Conservation (phyloP, 2,888 invertebrate genomes). For the Apodemia hepburni region DNA sequence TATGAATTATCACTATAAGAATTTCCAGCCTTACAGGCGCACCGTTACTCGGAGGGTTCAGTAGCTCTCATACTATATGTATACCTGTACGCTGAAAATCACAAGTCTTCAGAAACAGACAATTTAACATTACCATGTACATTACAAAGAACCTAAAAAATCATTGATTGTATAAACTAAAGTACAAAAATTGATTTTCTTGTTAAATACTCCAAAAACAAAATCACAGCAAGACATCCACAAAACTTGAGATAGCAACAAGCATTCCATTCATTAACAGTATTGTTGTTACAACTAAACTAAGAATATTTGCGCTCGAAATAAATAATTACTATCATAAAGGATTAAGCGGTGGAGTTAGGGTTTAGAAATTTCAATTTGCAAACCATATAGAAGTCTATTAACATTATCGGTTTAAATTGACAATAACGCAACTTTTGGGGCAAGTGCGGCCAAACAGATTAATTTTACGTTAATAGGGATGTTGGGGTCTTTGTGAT, state of each 20-base stretch:
- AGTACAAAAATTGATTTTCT: too few relatives aligned
- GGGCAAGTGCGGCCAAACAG: neutral
- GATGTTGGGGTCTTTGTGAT: constrained; percentile 9
- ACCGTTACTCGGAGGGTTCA: too few relatives aligned
- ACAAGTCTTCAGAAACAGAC: neutral
- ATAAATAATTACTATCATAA: neutral
- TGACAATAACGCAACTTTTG: constrained; percentile 6
- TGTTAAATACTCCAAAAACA: too few relatives aligned
- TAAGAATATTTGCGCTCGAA: neutral
- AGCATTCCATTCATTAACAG: too few relatives aligned
- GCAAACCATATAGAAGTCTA: constrained; percentile 1
- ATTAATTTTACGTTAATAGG: constrained; percentile 12
- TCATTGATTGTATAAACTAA: too few relatives aligned
- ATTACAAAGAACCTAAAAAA: constrained; percentile 1
- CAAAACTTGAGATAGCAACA: too few relatives aligned
- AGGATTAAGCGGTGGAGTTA: neutral
- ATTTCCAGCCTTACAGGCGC: too few relatives aligned
- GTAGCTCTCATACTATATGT: too few relatives aligned
- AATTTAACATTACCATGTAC: neutral
- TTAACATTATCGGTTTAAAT: constrained; percentile 10
- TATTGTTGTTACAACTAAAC: neutral
- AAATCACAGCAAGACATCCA: too few relatives aligned
- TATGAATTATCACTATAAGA: too few relatives aligned
- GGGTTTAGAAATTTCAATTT: constrained; percentile 11
- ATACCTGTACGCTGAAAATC: too few relatives aligned